Percentiles rank a stretch among this genome's conserved stretches.
Evolutionary conservation across 2,888 invertebrate species (phyloP).

Genomic region (Drosophila mettleri): DNA sequence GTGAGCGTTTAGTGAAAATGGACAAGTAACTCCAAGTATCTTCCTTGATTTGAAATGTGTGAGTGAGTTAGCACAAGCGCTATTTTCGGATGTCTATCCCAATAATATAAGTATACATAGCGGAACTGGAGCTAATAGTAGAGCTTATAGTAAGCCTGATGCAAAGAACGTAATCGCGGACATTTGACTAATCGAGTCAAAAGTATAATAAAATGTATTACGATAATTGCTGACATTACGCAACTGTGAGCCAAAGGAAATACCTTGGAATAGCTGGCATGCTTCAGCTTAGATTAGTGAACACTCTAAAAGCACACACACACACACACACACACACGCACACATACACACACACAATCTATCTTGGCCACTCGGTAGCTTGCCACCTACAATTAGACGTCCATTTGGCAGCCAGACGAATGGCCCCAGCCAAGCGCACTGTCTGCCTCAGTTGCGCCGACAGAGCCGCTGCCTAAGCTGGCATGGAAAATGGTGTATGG

Average conservation of each 20-base stretch:
- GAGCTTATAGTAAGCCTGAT: slow-evolving; percentile 5
- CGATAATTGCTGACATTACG: slow-evolving; percentile 22
- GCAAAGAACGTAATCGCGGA: background rate
- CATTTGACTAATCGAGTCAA: slow-evolving; percentile 23
- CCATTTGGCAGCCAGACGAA: slow-evolving; percentile 53
- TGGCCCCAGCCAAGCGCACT: slow-evolving; percentile 33
- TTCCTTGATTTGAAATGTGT: background rate
- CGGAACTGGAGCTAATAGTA: background rate
- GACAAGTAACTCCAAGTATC: background rate
- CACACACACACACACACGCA: background rate
- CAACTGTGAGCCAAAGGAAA: slow-evolving; percentile 34
- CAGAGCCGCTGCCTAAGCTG: slow-evolving; percentile 34
- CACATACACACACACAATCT: background rate
- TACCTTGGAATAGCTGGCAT: slow-evolving; percentile 38
- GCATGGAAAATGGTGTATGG: slow-evolving; percentile 46
- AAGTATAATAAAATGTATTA: slow-evolving; percentile 11
- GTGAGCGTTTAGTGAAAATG: background rate
- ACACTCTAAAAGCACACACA: background rate
- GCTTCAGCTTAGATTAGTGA: slow-evolving; percentile 39
- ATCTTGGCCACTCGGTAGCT: slow-evolving; percentile 5
- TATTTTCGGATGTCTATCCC: slow-evolving; percentile 68
- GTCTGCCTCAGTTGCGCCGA: slow-evolving; percentile 9
- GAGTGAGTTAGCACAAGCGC: slow-evolving; percentile 23
- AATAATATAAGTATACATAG: background rate
- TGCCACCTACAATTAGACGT: slow-evolving; percentile 58